Evolutionary conservation across 1,140 invertebrate genomes (phyloP).

Genomic region (Stegodyphus mimosarum): DNA sequence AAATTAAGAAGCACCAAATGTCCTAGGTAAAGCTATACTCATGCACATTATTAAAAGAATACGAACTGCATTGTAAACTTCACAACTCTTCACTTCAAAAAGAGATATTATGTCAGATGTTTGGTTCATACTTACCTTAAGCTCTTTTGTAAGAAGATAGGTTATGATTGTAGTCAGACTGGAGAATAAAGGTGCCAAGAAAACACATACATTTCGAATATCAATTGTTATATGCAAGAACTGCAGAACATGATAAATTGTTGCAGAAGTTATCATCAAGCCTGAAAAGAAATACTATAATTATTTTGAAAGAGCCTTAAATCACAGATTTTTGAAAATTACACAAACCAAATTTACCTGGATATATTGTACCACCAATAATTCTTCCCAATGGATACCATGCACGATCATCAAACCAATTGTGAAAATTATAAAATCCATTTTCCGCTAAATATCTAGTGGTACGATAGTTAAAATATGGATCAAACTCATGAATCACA

Average conservation of each 20-base stretch:
- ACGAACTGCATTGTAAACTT: too few relatives aligned
- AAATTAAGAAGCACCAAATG: too few relatives aligned
- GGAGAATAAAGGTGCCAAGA: slow-evolving; percentile 96
- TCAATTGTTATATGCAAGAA: slow-evolving; percentile 94
- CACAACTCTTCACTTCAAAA: too few relatives aligned
- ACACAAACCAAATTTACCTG: slow-evolving; percentile 71
- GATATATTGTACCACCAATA: slow-evolving; percentile 97
- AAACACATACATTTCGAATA: slow-evolving; percentile 97
- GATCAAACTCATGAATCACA: slow-evolving; percentile 99
- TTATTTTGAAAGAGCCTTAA: neutral
- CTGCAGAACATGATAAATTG: slow-evolving; percentile 88
- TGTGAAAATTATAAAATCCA: slow-evolving; percentile 98
- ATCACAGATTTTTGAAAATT: too few relatives aligned
- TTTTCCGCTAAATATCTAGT: slow-evolving; percentile 94
- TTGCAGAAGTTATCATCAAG: slow-evolving; percentile 96
- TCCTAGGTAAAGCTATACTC: too few relatives aligned
- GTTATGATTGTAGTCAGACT: slow-evolving; percentile 96
- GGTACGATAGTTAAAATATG: slow-evolving; percentile 98
- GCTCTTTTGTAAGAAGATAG: slow-evolving; percentile 94
- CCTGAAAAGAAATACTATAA: slow-evolving; percentile 68
- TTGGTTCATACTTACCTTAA: slow-evolving; percentile 76
- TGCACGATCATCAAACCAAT: slow-evolving; percentile 99
- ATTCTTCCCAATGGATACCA: slow-evolving; percentile 98
- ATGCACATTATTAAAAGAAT: too few relatives aligned
- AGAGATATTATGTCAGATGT: too few relatives aligned